Percentiles rank a stretch among this genome's conserved stretches.
Evolutionary conservation across 2,797 vertebrate genomes (phyloP).

Genomic region (Gymnothorax javanicus): DNA sequence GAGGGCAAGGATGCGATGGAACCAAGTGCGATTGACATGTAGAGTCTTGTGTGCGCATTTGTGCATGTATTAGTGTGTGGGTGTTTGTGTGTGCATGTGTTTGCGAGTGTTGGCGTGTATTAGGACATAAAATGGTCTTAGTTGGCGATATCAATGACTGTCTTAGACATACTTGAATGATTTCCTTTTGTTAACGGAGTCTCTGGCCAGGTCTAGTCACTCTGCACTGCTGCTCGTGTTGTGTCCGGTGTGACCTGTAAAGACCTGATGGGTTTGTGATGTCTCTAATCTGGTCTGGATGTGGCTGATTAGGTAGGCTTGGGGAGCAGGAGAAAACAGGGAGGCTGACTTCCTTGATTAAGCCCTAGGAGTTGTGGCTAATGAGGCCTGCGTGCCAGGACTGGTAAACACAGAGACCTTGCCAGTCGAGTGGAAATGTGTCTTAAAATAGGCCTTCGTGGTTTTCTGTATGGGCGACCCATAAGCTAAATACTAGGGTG

Average conservation of each 20-base stretch:
- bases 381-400: constrained; percentile 36
- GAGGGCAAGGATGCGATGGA: constrained; percentile 44
- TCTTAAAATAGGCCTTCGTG: too few relatives aligned
- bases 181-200: constrained; percentile 19
- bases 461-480: too few relatives aligned
- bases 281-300: constrained; percentile 40
- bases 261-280: neutral
- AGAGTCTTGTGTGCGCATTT: neutral
- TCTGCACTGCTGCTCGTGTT: neutral
- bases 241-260: neutral
- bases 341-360: constrained; percentile 42
- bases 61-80: neutral
- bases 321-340: constrained; percentile 29
- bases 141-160: neutral
- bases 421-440: constrained; percentile 21
- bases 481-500: too few relatives aligned
- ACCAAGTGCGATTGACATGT: constrained; percentile 12
- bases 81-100: neutral
- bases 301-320: constrained; percentile 35
- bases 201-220: neutral
- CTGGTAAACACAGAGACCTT: constrained; percentile 29
- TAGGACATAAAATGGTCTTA: neutral
- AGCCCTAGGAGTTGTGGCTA: constrained; percentile 29
- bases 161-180: constrained; percentile 29
- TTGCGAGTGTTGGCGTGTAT: neutral